phyloP scores from a whole-genome alignment of 1,140 invertebrate genomes.

The Scaptodrosophila lebanonensis region DNA sequence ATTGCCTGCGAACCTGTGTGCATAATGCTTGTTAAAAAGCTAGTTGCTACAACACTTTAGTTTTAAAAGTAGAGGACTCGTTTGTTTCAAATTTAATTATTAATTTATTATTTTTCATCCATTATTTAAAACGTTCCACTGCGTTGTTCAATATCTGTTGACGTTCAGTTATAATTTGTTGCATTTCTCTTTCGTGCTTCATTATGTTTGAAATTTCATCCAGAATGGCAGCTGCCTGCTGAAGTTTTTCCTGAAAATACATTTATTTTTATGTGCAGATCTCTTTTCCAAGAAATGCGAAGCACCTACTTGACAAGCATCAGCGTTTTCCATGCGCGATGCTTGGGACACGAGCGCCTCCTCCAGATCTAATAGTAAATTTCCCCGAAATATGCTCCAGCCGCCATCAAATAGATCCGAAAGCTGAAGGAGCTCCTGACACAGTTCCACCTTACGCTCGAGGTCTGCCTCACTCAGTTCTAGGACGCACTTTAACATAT shows the following conservation, averaged over 20 bases:
- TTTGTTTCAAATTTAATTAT: too few species aligned
- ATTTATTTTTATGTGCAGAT: too few species aligned
- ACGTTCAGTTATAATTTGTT: slow-evolving; percentile 36
- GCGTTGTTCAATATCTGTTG: slow-evolving; percentile 28
- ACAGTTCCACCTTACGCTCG: slow-evolving; percentile 81
- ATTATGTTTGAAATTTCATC: slow-evolving; percentile 50
- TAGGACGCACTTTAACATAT: slow-evolving; percentile 30
- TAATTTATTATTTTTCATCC: neutral
- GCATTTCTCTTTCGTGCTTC: slow-evolving; percentile 52
- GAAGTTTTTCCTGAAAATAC: slow-evolving; percentile 24
- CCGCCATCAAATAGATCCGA: slow-evolving; percentile 82
- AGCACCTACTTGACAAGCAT: slow-evolving; percentile 13
- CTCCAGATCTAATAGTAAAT: slow-evolving; percentile 82
- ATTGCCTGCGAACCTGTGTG: too few species aligned
- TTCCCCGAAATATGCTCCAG: slow-evolving; percentile 80
- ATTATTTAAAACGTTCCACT: slow-evolving; percentile 26
- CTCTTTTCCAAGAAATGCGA: too few species aligned
- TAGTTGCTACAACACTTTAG: too few species aligned
- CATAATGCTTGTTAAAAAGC: neutral
- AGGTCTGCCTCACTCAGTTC: slow-evolving; percentile 80
- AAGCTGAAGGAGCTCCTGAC: slow-evolving; percentile 82
- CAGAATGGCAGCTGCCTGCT: slow-evolving; percentile 29
- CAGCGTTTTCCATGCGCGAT: slow-evolving; percentile 58
- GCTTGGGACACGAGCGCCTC: slow-evolving; percentile 79
- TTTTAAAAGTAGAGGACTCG: too few species aligned